Conservation (phyloP, 2,797 vertebrate genomes). For the Catharus ustulatus region DNA sequence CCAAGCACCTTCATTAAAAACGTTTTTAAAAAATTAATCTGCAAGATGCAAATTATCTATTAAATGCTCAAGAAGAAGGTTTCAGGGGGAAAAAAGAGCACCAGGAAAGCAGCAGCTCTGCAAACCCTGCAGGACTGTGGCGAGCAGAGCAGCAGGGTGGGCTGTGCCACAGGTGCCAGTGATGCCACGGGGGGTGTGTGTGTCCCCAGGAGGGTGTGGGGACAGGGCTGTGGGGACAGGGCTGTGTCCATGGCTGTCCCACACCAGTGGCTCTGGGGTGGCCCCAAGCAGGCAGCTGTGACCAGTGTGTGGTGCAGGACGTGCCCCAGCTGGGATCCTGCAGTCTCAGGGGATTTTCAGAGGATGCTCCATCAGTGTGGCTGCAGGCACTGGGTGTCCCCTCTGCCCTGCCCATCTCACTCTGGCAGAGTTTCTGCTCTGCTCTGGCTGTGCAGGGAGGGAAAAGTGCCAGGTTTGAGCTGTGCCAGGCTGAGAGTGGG, state of each 20-base stretch:
- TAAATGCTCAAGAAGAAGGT: neutral
- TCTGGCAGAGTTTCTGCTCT: fast-evolving
- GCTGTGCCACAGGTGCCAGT: neutral
- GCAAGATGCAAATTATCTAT: neutral
- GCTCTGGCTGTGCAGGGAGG: neutral
- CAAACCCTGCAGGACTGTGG: neutral
- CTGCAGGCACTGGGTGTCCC: fast-evolving
- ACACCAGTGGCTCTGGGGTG: fast-evolving
- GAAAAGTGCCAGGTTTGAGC: fast-evolving
- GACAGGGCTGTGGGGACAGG: neutral
- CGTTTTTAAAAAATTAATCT: neutral
- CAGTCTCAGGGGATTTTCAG: neutral
- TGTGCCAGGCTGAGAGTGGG: neutral
- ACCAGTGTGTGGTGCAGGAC: neutral
- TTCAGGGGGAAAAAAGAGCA: neutral
- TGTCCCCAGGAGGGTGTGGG: neutral
- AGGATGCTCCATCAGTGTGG: too few relatives aligned
- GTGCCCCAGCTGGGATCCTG: too few relatives aligned
- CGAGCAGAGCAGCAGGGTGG: neutral
- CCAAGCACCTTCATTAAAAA: neutral
- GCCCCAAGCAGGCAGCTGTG: neutral
- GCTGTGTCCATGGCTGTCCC: neutral
- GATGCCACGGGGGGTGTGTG: fast-evolving
- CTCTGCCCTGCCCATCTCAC: neutral
- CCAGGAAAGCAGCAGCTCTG: neutral